Evolutionary conservation across 2,113 vertebrate species (phyloP).

Genomic region (Furnarius figulus): DNA sequence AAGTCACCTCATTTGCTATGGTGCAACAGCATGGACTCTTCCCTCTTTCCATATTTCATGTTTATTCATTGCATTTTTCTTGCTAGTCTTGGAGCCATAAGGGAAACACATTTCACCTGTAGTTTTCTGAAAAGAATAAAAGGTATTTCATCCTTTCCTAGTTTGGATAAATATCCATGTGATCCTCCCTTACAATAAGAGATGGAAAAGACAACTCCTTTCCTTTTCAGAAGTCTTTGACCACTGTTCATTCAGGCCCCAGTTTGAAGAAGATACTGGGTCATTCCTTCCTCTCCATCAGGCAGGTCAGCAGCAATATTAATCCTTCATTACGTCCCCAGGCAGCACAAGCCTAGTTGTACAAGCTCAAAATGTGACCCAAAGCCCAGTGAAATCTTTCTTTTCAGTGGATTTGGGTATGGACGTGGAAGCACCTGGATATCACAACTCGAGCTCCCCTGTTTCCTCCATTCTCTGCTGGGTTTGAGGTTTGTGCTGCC

Average conservation of each 20-base stretch:
- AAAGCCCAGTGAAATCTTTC: not conserved
- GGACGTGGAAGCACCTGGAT: not conserved
- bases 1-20: slow-evolving; percentile 24
- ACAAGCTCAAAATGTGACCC: not conserved
- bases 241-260: not conserved
- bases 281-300: not conserved
- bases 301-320: not conserved
- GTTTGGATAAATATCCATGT: not conserved
- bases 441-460: not conserved
- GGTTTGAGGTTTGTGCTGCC: slow-evolving; percentile 13
- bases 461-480: not conserved
- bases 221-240: not conserved
- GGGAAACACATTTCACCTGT: not conserved
- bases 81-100: not conserved
- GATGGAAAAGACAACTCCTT: not conserved
- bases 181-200: not conserved
- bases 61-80: not conserved
- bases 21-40: not conserved
- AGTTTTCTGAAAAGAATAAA: not conserved
- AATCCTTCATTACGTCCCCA: not conserved
- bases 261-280: not conserved
- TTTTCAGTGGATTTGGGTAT: not conserved
- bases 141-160: not conserved
- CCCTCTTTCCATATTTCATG: not conserved
- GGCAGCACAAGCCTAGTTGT: not conserved